Evolutionary conservation across 2,888 invertebrate genomes (phyloP).

Genomic region (Meiosimyza decipiens): DNA sequence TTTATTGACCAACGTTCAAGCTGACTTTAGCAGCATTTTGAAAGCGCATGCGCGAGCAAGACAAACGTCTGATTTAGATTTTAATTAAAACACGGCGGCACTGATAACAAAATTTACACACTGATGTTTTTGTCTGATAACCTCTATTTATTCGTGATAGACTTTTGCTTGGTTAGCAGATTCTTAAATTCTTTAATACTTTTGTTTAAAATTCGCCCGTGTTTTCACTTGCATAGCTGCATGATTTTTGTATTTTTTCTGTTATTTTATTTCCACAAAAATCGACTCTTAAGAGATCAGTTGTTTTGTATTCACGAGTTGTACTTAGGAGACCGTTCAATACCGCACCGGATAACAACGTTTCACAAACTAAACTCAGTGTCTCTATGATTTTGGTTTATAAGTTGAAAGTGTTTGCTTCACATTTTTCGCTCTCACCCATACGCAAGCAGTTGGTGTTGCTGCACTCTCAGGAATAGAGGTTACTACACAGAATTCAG

Average conservation of each 20-base stretch:
- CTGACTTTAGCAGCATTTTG: too few relatives aligned
- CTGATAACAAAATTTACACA: too few relatives aligned
- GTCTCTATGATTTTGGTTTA: constrained; percentile 38
- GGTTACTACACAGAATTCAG: background rate
- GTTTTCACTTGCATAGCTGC: constrained; percentile 24
- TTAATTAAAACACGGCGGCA: too few relatives aligned
- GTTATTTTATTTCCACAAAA: background rate
- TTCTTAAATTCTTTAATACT: background rate
- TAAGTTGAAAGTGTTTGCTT: constrained; percentile 27
- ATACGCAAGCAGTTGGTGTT: constrained; percentile 6
- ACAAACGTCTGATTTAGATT: too few relatives aligned
- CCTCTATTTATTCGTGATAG: background rate
- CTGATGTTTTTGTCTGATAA: background rate
- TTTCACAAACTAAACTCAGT: constrained; percentile 58
- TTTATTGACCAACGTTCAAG: too few relatives aligned
- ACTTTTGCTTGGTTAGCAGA: background rate
- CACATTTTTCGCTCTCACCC: constrained; percentile 30
- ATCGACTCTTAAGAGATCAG: constrained; percentile 19
- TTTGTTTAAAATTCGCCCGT: background rate
- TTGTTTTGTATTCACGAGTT: background rate
- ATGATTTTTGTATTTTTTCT: background rate
- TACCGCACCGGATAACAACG: constrained; percentile 56
- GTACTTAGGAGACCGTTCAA: constrained; percentile 41
- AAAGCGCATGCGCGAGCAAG: too few relatives aligned
- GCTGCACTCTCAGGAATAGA: background rate